Evolutionary conservation across 1,140 invertebrate species (phyloP), one percentile per base, ranked within the genome.

Genomic region (Drosophila burlai): DNA sequence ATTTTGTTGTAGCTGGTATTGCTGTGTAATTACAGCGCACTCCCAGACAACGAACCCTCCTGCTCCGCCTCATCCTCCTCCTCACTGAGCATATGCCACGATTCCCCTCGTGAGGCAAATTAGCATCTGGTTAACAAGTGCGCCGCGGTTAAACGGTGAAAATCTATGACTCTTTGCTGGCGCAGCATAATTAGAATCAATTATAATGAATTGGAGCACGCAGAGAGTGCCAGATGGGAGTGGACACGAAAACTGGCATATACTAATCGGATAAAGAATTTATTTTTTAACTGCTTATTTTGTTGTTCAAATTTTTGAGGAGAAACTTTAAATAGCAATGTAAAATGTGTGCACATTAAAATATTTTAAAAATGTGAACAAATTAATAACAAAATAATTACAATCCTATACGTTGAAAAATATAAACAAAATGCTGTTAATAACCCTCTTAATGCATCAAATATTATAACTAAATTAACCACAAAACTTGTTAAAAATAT

Each of bases 41-140:
- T 62, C 54, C 42, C 36, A 57, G 47, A 62, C 43, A 67, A 40
- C 29, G 62, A 36, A 45, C 18, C 47, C 46, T 16, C 29, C 46
- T 16, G 24, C 21, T 26, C 7, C 3, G 3, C 6, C 59, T 24
- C 5, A 11, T 21, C 36, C 5, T 43, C 4, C 8, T 13, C 13
- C 47, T 13, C 36, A 8, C 11, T 21, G 18, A 21, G 16, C 24
- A 24, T 8, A 21, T 8, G n/a, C 18, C 63, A 31, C 40, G 29
- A 21, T 26, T 59, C 55, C 76, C 43, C 47, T n/a, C 36, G 18
- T 24, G 16, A 10, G 38, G 45, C 58, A 78, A 71, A 87, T 87
- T 87, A 87, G 73, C 84, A 87, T 89, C 84, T 87, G 81, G 84
- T 87, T 87, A 87, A 84, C 84, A 87, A 87, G 84, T 87, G 84